These are phyloP conservation scores for Teleiodes luculella DNA, from an alignment of 2,888 invertebrate species.

Conservation along the genomic window DNA sequence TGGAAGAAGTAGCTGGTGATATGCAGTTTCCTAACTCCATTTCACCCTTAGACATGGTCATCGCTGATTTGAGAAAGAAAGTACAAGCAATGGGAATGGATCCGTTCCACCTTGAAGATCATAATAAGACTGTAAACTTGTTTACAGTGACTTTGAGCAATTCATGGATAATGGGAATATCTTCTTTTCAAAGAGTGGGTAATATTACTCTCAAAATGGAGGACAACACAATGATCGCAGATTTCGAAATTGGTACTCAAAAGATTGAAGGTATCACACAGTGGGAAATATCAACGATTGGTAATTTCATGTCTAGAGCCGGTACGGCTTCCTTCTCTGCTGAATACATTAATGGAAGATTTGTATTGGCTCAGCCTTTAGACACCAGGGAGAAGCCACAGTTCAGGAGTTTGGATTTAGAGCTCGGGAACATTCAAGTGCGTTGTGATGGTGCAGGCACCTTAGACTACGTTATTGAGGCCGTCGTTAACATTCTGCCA, in stretches of 20 bases:
- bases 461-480: slow-evolving; percentile 89
- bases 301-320: slow-evolving; percentile 83
- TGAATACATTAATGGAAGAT: slow-evolving; percentile 85
- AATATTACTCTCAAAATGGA: slow-evolving; percentile 85
- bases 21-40: slow-evolving; percentile 91
- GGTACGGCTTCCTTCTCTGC: slow-evolving; percentile 88
- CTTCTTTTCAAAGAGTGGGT: slow-evolving; percentile 89
- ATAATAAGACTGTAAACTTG: slow-evolving; percentile 84
- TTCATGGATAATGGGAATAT: slow-evolving; percentile 88
- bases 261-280: slow-evolving; percentile 86
- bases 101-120: slow-evolving; percentile 86
- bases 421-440: slow-evolving; percentile 90
- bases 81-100: slow-evolving; percentile 83
- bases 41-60: slow-evolving; percentile 89
- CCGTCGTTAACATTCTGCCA: slow-evolving; percentile 88
- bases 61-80: slow-evolving; percentile 85
- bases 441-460: slow-evolving; percentile 92
- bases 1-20: slow-evolving; percentile 82
- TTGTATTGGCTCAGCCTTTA: slow-evolving; percentile 85
- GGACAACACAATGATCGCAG: slow-evolving; percentile 83
- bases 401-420: slow-evolving; percentile 86
- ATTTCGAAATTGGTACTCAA: slow-evolving; percentile 88
- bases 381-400: slow-evolving; percentile 86
- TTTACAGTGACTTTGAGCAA: slow-evolving; percentile 83
- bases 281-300: slow-evolving; percentile 86